Conservation (phyloP, 2,797 vertebrate species). For the Poeciliopsis presidionis region DNA sequence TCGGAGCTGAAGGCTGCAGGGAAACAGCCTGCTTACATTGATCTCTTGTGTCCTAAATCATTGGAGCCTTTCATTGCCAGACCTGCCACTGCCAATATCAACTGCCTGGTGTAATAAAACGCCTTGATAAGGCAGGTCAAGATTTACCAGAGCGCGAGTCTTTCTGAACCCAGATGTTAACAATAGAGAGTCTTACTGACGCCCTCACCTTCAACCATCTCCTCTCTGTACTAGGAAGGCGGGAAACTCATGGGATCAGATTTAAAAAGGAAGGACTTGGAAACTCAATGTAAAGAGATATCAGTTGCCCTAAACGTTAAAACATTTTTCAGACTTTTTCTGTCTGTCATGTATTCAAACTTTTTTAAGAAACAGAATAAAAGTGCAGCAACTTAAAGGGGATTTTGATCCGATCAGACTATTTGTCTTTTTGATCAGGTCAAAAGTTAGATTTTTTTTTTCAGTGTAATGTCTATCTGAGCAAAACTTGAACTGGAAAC, state of each 20-base stretch:
- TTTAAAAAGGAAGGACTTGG: constrained; percentile 50
- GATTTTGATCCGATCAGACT: not conserved
- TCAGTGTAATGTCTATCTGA: not conserved
- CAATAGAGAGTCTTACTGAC: constrained; percentile 85
- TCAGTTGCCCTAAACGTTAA: constrained; percentile 61
- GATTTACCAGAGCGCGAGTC: constrained; percentile 81
- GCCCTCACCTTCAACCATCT: constrained; percentile 77
- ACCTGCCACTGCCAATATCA: constrained; percentile 81
- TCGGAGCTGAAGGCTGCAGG: constrained; percentile 57
- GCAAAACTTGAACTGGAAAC: not conserved
- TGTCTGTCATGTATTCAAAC: constrained; percentile 29
- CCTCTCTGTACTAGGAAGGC: constrained; percentile 45
- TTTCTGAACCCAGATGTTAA: constrained; percentile 85
- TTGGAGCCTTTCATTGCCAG: constrained; percentile 74
- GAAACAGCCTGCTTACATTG: constrained; percentile 74
- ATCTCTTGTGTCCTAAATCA: constrained; percentile 77
- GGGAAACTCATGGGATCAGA: constrained; percentile 53
- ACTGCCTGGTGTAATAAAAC: constrained; percentile 82
- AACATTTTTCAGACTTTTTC: constrained; percentile 21
- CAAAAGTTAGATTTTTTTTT: not conserved
- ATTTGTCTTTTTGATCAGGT: not conserved
- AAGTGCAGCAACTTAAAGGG: not conserved
- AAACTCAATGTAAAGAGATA: constrained; percentile 65
- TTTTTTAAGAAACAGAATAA: not conserved
- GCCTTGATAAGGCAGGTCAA: constrained; percentile 78